Base-by-base conservation (phyloP, 2,888 invertebrate species). In the Cataglyphis rosenhaueri region DNA sequence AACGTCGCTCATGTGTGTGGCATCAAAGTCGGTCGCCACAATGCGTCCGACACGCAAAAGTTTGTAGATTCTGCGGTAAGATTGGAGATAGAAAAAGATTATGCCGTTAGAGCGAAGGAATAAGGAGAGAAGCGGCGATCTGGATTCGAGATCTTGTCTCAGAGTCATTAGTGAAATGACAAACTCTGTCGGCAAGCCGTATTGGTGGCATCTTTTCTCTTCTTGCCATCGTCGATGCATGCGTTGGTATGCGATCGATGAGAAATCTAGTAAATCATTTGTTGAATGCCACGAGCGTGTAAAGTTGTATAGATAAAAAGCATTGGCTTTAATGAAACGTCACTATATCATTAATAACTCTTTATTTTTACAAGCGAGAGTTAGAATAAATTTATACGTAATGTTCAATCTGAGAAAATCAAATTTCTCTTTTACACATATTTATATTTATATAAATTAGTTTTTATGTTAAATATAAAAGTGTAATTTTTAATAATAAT, bases 101-200 rank as follows among this genome's bases (percentile, higher is more conserved):
- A 65, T 75, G 61, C 57, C 57, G 83, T 52, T 44, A 29, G 64
- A 65, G 86, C 82, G 59, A 83, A 8, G 25, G 71, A 83, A 73
- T 73, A 59, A 44, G 73, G 76, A 66, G 41, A 59, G 62, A 71
- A 66, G 66, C 84, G 83, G 76, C 76, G 86, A 88, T 86, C 83
- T 76, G 84, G 57, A 85, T 87, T 81, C 74, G 83, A 91, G 93
- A 93, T 93, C 92, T 93, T 93, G 92, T 93, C 93, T 90, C 85
- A 25, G 78, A 90, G 91, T 93, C 93, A 93, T 93, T 93, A 93
- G 92, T 88, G 88, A 88, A 92, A 93, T 86, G 92, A 93, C 91
- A 91, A 92, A 92, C 91, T 87, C 85, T 91, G 90, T 81, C 81
- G 83, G 85, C 15, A 71, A 25, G 65, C 52, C 81, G 73, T 70